Conservation (phyloP, 2,797 vertebrate genomes). For the Premnoplex brunnescens region DNA sequence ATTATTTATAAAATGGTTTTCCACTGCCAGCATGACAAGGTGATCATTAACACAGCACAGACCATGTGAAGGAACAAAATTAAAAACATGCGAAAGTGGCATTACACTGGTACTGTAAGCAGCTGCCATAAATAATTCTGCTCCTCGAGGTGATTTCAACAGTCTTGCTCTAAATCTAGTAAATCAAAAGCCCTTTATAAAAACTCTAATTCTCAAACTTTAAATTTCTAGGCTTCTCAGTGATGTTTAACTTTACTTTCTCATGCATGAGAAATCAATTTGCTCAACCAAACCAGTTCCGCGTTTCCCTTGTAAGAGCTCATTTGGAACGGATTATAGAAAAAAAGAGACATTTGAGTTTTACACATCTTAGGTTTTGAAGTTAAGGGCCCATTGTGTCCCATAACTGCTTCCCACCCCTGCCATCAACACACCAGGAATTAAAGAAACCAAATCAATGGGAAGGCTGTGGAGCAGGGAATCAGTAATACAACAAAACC, state of each 20-base stretch:
- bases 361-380: slow-evolving; percentile 30
- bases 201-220: slow-evolving; percentile 42
- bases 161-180: slow-evolving; percentile 45
- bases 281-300: slow-evolving; percentile 38
- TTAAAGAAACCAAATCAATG: not conserved
- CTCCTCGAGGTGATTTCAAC: slow-evolving; percentile 34
- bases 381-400: slow-evolving; percentile 19
- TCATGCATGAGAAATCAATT: slow-evolving; percentile 64
- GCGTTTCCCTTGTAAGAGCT: slow-evolving; percentile 24
- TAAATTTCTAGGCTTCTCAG: slow-evolving; percentile 32
- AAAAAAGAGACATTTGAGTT: not conserved
- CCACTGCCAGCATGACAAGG: slow-evolving; percentile 46
- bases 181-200: slow-evolving; percentile 45
- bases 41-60: slow-evolving; percentile 48
- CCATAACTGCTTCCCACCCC: not conserved
- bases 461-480: not conserved
- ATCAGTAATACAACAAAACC: not conserved
- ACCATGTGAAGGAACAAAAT: slow-evolving; percentile 17
- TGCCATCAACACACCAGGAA: not conserved
- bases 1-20: slow-evolving; percentile 61
- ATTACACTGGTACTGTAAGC: slow-evolving; percentile 29
- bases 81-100: not conserved
- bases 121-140: slow-evolving; percentile 70
- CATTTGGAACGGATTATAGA: slow-evolving; percentile 79
- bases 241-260: slow-evolving; percentile 32